A percentile compares a stretch with the other conserved stretches of the same genome.
Conservation (phyloP, 2,113 vertebrate species). For the Cichladusa arquata region DNA sequence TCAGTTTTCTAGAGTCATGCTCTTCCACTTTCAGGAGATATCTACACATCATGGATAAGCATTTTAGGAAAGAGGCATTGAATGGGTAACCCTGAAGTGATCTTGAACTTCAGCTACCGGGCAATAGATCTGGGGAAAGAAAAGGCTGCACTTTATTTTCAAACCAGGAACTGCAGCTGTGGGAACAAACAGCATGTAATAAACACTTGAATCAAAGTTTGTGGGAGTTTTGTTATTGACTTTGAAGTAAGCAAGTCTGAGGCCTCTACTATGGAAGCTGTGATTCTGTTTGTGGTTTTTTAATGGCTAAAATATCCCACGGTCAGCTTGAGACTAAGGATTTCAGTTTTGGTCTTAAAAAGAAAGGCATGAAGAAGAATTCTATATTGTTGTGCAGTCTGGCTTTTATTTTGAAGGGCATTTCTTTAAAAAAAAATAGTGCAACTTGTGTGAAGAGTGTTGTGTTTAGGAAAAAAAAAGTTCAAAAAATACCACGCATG, state of each 20-base stretch:
- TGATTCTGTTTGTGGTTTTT: conserved; percentile 56
- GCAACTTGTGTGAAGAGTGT: conserved; percentile 71
- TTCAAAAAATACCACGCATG: conserved; percentile 76
- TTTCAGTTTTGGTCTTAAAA: conserved; percentile 58
- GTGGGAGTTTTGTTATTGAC: conserved; percentile 43
- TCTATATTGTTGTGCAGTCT: conserved; percentile 52
- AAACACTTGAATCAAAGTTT: conserved; percentile 64
- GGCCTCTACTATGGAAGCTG: conserved; percentile 47
- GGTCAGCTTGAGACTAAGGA: conserved; percentile 46
- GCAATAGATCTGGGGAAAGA: background rate
- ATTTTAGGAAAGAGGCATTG: background rate
- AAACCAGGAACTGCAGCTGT: conserved; percentile 41
- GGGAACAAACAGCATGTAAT: conserved; percentile 50
- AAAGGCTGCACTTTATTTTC: background rate
- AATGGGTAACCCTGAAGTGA: background rate
- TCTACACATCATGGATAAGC: background rate
- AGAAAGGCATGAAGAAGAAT: conserved; percentile 64
- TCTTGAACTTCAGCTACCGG: background rate
- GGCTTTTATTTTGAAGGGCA: conserved; percentile 75
- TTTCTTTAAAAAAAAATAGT: conserved; percentile 12
- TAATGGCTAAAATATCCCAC: conserved; percentile 57
- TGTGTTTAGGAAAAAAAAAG: conserved; percentile 65
- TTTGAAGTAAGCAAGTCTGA: conserved; percentile 49
- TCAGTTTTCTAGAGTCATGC: background rate
- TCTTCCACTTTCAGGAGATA: background rate